Evolutionary conservation across 2,888 invertebrate species (phyloP), one percentile per base, ranked within the genome.

Genomic region (Chorisops tibialis): DNA sequence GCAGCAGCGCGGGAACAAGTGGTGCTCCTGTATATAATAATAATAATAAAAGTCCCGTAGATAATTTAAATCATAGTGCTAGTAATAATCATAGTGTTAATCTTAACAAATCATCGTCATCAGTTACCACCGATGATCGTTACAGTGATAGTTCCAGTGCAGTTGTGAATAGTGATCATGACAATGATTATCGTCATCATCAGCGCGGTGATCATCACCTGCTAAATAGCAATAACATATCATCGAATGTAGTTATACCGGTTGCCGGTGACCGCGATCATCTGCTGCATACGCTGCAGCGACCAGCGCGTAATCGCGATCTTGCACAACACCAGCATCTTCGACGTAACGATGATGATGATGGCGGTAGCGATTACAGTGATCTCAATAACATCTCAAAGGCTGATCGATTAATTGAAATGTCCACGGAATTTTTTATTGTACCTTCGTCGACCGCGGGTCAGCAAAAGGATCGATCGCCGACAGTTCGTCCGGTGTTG

Each of bases 381-480:
- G 39, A 30, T 12, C 21, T 19, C 19, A 14, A 21, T 37, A 75
- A 73, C 52, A 66, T 73, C 11, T 75, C 75, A 37, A 77, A 76
- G 65, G 78, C 78, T 1, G 78, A 77, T 65, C 84, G 86, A 22
- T 79, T 77, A 66, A 70, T 88, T 49, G 90, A 91, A 78, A 86
- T 92, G 85, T 91, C 89, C 77, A 92, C 91, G 4, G 91, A 92
- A 77, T 91, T 87, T 79, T 92, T 91, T 77, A 81, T 89, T 68
- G 82, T 91, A 70, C 91, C 91, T 37, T 81, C 83, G 69, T 81
- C 80, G 65, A 75, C 79, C 51, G 71, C 76, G 49, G 56, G 43
- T 9, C 30, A 56, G 24, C 16, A 19, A 2, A 45, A 56, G 56
- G 37, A 22, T 6, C 69, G 70, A 14, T 72, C 73, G 62, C 72